Percentiles rank a stretch among this genome's conserved stretches.
Conservation (phyloP, 1,140 invertebrate genomes). For the Cepaea nemoralis region DNA sequence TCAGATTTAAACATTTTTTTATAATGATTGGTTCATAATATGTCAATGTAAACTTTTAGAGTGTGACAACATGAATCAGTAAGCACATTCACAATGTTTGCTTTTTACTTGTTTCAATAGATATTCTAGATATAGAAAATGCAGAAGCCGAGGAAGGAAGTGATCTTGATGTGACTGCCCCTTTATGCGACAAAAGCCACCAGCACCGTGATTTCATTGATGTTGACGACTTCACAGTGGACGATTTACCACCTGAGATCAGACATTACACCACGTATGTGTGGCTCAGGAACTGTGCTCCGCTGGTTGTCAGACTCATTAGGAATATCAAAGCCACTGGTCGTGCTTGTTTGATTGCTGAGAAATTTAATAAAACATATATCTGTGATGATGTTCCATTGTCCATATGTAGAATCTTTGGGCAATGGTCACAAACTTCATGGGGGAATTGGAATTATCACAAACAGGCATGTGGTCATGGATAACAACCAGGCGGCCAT, state of each 20-base stretch:
- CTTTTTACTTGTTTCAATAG: not conserved
- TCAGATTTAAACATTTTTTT: too few relatives aligned
- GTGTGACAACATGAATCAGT: too few relatives aligned
- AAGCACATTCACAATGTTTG: too few relatives aligned
- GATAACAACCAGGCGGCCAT: not conserved
- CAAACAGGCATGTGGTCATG: slow-evolving; percentile 31
- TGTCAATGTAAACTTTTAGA: too few relatives aligned
- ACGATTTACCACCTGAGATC: not conserved
- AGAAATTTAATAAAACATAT: not conserved
- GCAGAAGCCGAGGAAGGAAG: not conserved
- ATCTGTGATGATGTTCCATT: not conserved
- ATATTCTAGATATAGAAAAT: slow-evolving; percentile 14
- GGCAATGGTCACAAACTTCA: not conserved
- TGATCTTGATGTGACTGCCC: slow-evolving; percentile 20
- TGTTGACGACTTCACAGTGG: not conserved
- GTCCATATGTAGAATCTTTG: not conserved
- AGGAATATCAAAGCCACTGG: slow-evolving; percentile 21
- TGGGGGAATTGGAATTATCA: slow-evolving; percentile 35
- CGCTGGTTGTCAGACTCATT: slow-evolving; percentile 14
- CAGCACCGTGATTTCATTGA: slow-evolving; percentile 27
- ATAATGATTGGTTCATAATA: too few relatives aligned
- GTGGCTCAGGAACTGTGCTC: slow-evolving; percentile 21
- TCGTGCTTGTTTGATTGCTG: not conserved
- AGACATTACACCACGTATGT: not conserved
- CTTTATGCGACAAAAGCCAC: slow-evolving; percentile 18